phyloP scores from a whole-genome alignment of 2,797 vertebrate species.

The Lagorchestes hirsutus region DNA sequence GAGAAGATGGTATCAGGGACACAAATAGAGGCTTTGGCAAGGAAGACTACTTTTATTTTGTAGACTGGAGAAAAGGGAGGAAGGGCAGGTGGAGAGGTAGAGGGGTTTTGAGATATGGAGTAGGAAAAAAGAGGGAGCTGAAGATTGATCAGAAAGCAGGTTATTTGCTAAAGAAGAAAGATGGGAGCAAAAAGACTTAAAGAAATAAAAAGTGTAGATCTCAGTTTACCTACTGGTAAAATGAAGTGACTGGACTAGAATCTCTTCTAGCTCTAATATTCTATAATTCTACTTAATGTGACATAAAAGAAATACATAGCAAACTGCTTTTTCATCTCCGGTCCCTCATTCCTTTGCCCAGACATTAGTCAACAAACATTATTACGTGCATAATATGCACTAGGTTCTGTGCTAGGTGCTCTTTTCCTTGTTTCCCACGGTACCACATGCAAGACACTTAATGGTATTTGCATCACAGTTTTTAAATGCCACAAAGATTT shows the following conservation, averaged over 20 bases:
- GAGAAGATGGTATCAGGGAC: neutral
- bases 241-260: neutral
- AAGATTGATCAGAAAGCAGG: neutral
- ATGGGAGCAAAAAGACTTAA: neutral
- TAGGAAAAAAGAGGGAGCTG: neutral
- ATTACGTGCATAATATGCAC: neutral
- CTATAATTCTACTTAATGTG: neutral
- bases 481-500: neutral
- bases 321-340: neutral
- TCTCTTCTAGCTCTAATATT: neutral
- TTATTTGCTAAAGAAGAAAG: neutral
- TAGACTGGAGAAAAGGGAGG: neutral
- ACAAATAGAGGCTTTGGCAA: neutral
- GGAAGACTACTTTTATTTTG: neutral
- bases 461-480: neutral
- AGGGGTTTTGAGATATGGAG: neutral
- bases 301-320: neutral
- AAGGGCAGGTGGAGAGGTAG: neutral
- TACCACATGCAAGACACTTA: neutral
- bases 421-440: too few species aligned
- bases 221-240: neutral
- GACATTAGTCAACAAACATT: neutral
- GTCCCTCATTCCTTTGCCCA: neutral
- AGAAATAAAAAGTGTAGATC: neutral
- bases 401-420: neutral